These are phyloP conservation scores for Lysandra bellargus DNA, from an alignment of 2,888 invertebrate genomes.

Conservation along the genomic window DNA sequence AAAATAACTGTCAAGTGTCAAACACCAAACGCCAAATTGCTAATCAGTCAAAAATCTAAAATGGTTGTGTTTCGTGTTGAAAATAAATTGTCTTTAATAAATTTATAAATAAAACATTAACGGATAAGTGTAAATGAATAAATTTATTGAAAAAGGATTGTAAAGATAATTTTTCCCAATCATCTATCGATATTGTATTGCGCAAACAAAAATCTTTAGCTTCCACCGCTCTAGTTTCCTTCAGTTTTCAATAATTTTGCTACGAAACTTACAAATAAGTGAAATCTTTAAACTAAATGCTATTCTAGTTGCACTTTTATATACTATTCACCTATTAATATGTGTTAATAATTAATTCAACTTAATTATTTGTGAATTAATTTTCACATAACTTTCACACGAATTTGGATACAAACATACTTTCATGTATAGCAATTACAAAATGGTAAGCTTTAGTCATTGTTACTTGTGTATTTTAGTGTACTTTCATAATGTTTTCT, in stretches of 20 bases:
- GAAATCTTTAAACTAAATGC: background rate
- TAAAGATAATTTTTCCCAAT: background rate
- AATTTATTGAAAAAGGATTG: background rate
- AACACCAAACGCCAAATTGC: background rate
- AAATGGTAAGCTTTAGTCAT: constrained; percentile 28
- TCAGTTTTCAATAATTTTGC: background rate
- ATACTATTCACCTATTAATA: background rate
- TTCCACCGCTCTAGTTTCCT: background rate
- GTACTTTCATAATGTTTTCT: background rate
- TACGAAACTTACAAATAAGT: background rate
- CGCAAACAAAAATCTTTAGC: background rate
- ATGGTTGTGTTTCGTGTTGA: constrained; percentile 11
- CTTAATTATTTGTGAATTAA: background rate
- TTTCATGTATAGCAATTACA: constrained; percentile 34
- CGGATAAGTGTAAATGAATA: background rate
- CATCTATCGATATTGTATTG: background rate
- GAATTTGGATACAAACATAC: constrained; percentile 35
- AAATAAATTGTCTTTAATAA: background rate
- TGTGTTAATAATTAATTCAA: background rate
- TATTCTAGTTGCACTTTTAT: background rate
- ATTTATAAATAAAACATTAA: background rate
- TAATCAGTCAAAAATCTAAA: constrained; percentile 9
- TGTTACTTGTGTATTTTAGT: background rate
- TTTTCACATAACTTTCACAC: background rate
- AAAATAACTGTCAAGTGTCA: too few relatives aligned